Percentiles rank a stretch among this genome's conserved stretches.
Conservation (phyloP, 1,140 invertebrate species). For the Tetramorium alpestre region DNA sequence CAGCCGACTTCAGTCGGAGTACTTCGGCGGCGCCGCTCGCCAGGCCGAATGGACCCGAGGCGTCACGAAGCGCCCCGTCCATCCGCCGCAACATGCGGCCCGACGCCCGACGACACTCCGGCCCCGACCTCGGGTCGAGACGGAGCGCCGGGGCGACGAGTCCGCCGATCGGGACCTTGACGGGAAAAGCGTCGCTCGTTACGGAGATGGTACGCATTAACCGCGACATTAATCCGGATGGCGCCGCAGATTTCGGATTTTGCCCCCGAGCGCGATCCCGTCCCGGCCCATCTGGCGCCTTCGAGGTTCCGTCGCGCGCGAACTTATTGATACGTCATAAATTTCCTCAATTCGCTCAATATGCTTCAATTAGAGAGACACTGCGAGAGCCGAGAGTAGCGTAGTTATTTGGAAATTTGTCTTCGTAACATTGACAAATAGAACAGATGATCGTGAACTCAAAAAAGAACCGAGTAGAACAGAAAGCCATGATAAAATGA, state of each 20-base stretch:
- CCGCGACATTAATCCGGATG: neutral
- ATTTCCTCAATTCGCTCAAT: neutral
- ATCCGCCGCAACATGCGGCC: neutral
- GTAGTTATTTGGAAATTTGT: neutral
- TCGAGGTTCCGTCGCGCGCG: neutral
- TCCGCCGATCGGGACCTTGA: neutral
- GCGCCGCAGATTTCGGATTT: neutral
- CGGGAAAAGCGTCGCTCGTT: neutral
- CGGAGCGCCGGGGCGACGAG: neutral
- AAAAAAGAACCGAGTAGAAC: too few relatives aligned
- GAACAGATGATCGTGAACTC: too few relatives aligned
- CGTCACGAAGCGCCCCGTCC: constrained; percentile 51
- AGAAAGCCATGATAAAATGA: too few relatives aligned
- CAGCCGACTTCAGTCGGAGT: constrained; percentile 54
- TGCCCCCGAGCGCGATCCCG: neutral
- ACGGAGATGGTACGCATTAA: neutral
- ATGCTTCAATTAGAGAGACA: neutral
- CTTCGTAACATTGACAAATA: neutral
- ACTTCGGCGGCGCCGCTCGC: constrained; percentile 64
- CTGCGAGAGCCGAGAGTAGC: neutral
- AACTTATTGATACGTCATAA: neutral
- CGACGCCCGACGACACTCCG: constrained; percentile 46
- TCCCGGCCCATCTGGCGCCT: neutral
- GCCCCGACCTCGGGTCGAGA: constrained; percentile 38
- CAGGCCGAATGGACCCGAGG: constrained; percentile 63